A percentile compares a stretch with the other conserved stretches of the same genome.
Conservation (phyloP, 2,113 vertebrate genomes). For the Brachyhypopomus gauderio region DNA sequence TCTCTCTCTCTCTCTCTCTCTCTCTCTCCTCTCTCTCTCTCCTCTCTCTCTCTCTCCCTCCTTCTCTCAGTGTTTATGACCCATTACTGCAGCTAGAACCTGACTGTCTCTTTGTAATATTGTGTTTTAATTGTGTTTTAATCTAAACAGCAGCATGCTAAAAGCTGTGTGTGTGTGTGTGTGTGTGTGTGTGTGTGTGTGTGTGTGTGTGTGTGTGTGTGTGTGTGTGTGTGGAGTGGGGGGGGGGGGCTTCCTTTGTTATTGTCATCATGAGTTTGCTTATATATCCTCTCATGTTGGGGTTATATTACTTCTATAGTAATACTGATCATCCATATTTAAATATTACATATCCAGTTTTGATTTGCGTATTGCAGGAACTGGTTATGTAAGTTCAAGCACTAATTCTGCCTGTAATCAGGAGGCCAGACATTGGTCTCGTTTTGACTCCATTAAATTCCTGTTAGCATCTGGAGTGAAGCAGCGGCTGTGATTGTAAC, state of each 20-base stretch:
- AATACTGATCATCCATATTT: no score
- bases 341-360: neutral
- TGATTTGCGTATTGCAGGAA: neutral
- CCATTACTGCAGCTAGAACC: no score
- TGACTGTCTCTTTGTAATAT: neutral
- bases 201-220: neutral
- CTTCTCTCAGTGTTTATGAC: no score
- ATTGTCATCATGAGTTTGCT: no score
- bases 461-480: slow-evolving; percentile 40
- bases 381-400: neutral
- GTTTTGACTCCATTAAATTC: slow-evolving; percentile 26
- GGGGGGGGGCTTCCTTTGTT: no score
- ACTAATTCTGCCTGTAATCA: neutral
- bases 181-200: neutral
- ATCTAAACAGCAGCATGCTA: neutral
- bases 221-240: neutral
- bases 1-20: no score
- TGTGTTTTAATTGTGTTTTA: neutral
- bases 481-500: slow-evolving; percentile 8
- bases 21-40: no score
- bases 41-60: no score
- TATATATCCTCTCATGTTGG: no score
- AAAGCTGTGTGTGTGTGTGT: neutral
- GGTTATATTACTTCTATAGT: no score
- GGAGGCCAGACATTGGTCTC: slow-evolving; percentile 36